Evolutionary conservation across 2,113 vertebrate genomes (phyloP), one percentile per base, ranked within the genome.

Genomic region (Nycticorax nycticorax): DNA sequence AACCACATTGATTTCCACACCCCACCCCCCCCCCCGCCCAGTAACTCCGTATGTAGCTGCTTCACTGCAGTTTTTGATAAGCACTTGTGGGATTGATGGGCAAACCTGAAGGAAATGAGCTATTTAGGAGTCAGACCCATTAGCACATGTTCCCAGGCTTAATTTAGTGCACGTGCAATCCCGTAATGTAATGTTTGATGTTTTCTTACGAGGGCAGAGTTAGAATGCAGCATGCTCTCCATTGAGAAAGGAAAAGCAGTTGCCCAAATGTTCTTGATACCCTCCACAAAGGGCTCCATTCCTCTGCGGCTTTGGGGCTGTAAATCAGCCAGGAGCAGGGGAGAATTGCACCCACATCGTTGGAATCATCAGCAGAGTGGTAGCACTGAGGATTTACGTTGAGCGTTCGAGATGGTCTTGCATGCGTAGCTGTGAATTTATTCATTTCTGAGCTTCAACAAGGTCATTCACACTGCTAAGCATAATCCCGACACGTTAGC

Each of bases 401-500:
- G 90, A 91, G 75, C 68, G 50, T 63, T 82, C 26, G 9, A 63
- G 88, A 14, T 5, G 1, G 30, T 75, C 67, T 68, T 27, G 52
- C 39, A 8, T 17, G 7, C 6, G 3, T 87, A 91, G 64, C 75
- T 89, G 95, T 92, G 96, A 97, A 96, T 10, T 33, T 89, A 80
- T 86, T 94, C 88, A 15, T 75, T 77, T 85, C 60, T 91, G 67
- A 95, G 76, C 79, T 94, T 72, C 95, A 97, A 75, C 95, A 92
- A 94, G 96, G 95, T 95, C 91, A 85, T 96, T 92, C 94, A 64
- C 80, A 92, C 83, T 37, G 96, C 94, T 95, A 56, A 92, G 76
- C 83, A 24, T 32, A 60, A 72, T 87, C 88, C 85, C 7, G 4
- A 81, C 92, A 72, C 69, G 33, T 94, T 92, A 94, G 93, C 73